Evolutionary conservation across 2,888 invertebrate genomes (phyloP), one percentile per base, ranked within the genome.

Genomic region (Asteroscopus sphinx): DNA sequence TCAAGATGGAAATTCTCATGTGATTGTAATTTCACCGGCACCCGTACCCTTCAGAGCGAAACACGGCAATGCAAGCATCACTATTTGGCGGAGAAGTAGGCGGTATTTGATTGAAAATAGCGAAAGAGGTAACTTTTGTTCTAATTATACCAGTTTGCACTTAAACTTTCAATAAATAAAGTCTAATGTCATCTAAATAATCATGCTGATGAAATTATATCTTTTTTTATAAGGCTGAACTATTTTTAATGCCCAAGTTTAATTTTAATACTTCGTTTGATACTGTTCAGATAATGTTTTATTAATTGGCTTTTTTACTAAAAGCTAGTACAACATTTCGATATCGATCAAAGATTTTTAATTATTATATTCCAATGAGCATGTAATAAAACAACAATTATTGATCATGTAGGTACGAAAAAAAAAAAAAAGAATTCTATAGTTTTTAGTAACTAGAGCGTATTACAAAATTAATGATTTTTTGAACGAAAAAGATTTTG

Each of bases 161-260:
- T 30, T n/a, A 30, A 3, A 30, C 30, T 11, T 21, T 4, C 6
- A 21, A 21, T 0, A 6, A 21, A 4, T 6, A 21, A 21, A 21
- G 21, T 21, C 21, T 21, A 1, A 3, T n/a, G n/a, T n/a, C n/a
- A n/a, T n/a, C n/a, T n/a, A n/a, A n/a, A n/a, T n/a, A n/a, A n/a
- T n/a, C n/a, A n/a, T n/a, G n/a, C n/a, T n/a, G n/a, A n/a, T n/a
- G n/a, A n/a, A n/a, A n/a, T n/a, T n/a, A n/a, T n/a, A 91, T 92
- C 91, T 93, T 93, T 76, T 91, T 91, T 93, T 93, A 94, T 94
- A 94, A 94, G 94, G 94, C 94, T 94, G 94, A 94, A 89, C 88
- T 83, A 90, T 92, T 89, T 77, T 88, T 92, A 89, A 88, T 86
- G 89, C 87, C 89, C 91, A 92, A 91, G 90, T 92, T 83, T 89